Base-by-base conservation (phyloP, 2,888 invertebrate genomes). In the Sinotaia quadrata region DNA sequence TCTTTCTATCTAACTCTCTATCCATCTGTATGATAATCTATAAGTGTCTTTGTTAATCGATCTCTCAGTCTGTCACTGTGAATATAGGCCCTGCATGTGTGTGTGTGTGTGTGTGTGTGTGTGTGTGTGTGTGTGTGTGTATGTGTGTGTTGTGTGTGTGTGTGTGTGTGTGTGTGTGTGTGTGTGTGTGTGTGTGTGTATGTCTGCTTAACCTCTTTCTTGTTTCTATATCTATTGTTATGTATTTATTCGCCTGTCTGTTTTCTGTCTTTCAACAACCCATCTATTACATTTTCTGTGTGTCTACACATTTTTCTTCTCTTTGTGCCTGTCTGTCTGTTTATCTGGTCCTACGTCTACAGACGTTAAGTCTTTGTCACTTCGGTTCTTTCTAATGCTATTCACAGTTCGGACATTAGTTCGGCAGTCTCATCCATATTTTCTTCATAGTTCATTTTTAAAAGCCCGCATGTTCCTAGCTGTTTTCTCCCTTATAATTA, bases 71-170 rank as follows among this genome's bases (percentile, higher is more conserved):
- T n/a, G n/a, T n/a, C n/a, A n/a, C n/a, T n/a, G n/a, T n/a, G n/a
- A n/a, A n/a, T n/a, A n/a, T n/a, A n/a, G 51, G 15, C 7, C 21
- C 7, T n/a, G 12, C 21, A 21, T 8, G 21, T 51, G 21, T 51
- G 21, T 51, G 7, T n/a, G 51, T n/a, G 21, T 51, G 51, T 8
- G 51, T 51, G 51, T 51, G 12, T 8, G 51, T 51, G 52, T 15
- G 51, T 15, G 51, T n/a, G 51, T n/a, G 51, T n/a, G 51, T 51
- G 51, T 51, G 51, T 8, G 12, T 51, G 51, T 51, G 51, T n/a
- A 21, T 15, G 51, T 51, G 10, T 51, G 12, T 8, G 51, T 8
- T 8, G 7, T 12, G n/a, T 51, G 12, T 15, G 51, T 51, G 51
- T 51, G 51, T n/a, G 21, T 51, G 12, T 51, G 51, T 51, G 51